These are phyloP conservation scores for Dysidea cf. avara DNA, from an alignment of 37 sponge, comb jelly and placozoan genomes.

Conservation along the genomic window DNA sequence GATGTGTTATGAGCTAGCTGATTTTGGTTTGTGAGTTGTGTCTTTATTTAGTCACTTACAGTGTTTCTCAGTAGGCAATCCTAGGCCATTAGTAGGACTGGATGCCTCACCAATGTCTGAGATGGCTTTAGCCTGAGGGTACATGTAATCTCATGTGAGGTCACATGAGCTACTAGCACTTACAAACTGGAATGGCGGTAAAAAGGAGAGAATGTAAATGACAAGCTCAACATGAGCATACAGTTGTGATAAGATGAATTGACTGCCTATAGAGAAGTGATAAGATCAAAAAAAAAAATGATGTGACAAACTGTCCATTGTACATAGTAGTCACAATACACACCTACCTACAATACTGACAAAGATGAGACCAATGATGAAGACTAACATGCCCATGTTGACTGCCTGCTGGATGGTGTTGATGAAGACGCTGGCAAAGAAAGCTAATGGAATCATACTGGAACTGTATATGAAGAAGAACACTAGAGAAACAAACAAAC, in stretches of 20 bases:
- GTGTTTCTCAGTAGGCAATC: conserved; percentile 17
- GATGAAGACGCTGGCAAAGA: conserved; percentile 84
- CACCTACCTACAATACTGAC: conserved; percentile 12
- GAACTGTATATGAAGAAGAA: conserved; percentile 74
- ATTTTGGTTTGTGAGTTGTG: no score
- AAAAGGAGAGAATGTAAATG: conserved; percentile 57
- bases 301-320: no score
- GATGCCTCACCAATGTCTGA: conserved; percentile 64
- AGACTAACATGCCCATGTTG: conserved; percentile 58
- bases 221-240: conserved; percentile 38
- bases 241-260: conserved; percentile 58
- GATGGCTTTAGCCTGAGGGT: conserved; percentile 69
- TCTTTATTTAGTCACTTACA: no score
- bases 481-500: conserved; percentile 25
- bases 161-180: not conserved
- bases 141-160: not conserved
- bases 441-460: conserved; percentile 74
- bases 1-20: no score
- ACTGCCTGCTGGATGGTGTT: conserved; percentile 66
- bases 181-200: conserved; percentile 86
- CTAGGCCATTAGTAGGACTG: conserved; percentile 54
- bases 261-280: conserved; percentile 39
- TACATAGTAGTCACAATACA: no score
- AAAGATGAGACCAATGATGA: conserved; percentile 71
- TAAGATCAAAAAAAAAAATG: not conserved